These are phyloP conservation scores for mouse (Mus musculus) DNA, from an alignment of 2,113 vertebrate genomes.

Conservation along the genomic window DNA sequence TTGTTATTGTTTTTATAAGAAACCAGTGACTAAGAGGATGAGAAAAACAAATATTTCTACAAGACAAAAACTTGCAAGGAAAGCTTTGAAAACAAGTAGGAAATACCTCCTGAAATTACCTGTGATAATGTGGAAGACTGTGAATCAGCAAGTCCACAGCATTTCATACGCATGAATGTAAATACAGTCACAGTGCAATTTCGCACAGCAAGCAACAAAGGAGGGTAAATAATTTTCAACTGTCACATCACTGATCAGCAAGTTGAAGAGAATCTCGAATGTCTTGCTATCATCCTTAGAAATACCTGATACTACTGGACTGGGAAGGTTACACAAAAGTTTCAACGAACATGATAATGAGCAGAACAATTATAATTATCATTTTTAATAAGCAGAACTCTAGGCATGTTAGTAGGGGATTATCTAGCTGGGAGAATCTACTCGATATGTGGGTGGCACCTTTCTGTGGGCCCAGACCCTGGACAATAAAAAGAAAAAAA, in stretches of 20 bases:
- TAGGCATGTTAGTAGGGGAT: accelerated
- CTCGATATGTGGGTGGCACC: accelerated
- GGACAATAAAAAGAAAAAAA: neutral
- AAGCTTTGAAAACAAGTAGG: neutral
- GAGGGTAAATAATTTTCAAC: neutral
- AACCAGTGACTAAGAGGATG: neutral
- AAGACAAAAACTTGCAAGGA: neutral
- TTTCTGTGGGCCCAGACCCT: neutral
- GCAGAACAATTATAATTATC: neutral
- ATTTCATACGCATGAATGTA: neutral
- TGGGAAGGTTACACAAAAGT: neutral
- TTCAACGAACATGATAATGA: neutral
- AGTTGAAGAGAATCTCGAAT: neutral
- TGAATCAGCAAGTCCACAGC: neutral
- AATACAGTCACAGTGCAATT: neutral
- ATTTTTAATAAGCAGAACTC: neutral
- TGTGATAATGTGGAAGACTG: neutral
- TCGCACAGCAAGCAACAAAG: neutral
- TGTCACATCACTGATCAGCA: neutral
- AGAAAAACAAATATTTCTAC: neutral
- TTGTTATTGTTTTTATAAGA: neutral
- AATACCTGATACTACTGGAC: neutral
- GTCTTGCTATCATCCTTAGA: neutral
- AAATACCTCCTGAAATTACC: neutral
- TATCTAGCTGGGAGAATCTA: neutral